Evolutionary conservation across 2,888 invertebrate genomes (phyloP), one percentile per base, ranked within the genome.

Genomic region (Prenolepis imparis): DNA sequence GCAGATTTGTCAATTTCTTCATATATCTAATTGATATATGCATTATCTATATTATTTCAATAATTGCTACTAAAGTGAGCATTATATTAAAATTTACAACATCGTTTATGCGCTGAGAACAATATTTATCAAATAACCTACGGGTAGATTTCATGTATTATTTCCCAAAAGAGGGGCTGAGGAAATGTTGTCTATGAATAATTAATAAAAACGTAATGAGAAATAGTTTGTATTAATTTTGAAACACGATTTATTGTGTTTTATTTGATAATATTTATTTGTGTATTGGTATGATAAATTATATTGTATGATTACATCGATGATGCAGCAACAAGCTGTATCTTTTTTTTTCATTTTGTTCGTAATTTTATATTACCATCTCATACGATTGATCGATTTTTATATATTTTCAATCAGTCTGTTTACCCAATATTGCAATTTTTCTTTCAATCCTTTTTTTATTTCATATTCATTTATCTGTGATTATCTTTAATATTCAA

Each of bases 261-360:
- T n/a, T n/a, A 36, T 59, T 77, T 28, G 41, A 68, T 78, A 78
- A 44, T 68, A 0, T 55, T 41, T 18, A 57, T 77, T 39, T 21
- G 15, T 41, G n/a, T 75, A 74, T 55, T 41, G 6, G 24, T 44
- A 36, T 36, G 36, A 80, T 80, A 80, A 72, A 59, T 72, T 36
- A 4, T 44, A 44, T 36, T 44, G 3, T 44, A 57, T n/a, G n/a
- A 48, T 52, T 67, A 48, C 15, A 57, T n/a, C 18, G 15, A 77
- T 44, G 18, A 44, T 24, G 11, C 2, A 32, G 36, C 9, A 61
- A 8, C 44, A 59, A 28, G 18, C 18, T 24, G 18, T 18, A 52
- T 41, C 12, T 78, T 80, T 67, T 80, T 67, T 48, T 78, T 12
- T 59, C 3, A 4, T 44, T 78, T 44, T 59, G n/a, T 70, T 78